Evolutionary conservation across 2,113 vertebrate genomes (phyloP), one percentile per base, ranked within the genome.

Genomic region (Phrynosoma platyrhinos): DNA sequence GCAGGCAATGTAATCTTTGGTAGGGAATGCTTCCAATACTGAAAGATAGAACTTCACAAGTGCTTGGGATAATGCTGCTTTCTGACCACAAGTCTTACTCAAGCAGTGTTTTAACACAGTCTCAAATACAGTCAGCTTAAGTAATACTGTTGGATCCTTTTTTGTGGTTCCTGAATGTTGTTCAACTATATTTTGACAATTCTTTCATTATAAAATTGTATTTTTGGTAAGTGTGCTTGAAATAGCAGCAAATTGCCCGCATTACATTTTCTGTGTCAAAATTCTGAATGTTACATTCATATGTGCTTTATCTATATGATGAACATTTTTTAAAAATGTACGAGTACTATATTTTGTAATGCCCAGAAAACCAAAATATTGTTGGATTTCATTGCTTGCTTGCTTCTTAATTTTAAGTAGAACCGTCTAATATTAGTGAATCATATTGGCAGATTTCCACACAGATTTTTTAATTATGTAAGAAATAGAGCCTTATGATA

Each of bases 261-360:
- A 87, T 95, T 90, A 96, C 90, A 90, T 94, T 94, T 97, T 96
- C 94, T 96, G 90, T 96, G 93, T 96, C 95, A 91, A 82, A 92
- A 53, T 91, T 94, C 93, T 90, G 95, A 96, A 92, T 96, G 94
- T 96, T 95, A 91, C 91, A 96, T 90, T 94, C 91, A 92, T 96
- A 91, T 93, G 94, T 96, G 94, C 95, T 95, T 91, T 91, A 95
- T 92, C 94, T 93, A 94, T 95, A 83, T 94, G 93, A 94, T 93
- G 92, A 95, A 93, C 94, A 52, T 93, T 94, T 96, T 88, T 96
- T 88, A 93, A 96, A 69, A 88, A 94, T 96, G 96, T 95, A 95
- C 91, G 92, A 95, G 95, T 96, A 94, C 93, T 96, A 96, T 96
- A 96, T 96, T 97, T 97, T 96, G 91, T 96, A 96, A 95, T 91